Conservation (phyloP, 2,113 vertebrate species). For the Salminus brasiliensis region DNA sequence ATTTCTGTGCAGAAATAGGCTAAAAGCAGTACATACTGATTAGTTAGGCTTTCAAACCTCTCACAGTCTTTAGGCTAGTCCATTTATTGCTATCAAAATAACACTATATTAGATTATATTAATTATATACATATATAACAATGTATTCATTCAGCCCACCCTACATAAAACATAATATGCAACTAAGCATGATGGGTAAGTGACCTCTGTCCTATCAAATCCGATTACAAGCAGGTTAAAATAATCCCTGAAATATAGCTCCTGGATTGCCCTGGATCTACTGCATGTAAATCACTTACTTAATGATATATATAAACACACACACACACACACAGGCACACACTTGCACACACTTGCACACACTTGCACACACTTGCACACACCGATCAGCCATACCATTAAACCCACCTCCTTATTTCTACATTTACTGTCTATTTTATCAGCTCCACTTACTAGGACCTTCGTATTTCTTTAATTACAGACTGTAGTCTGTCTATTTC, state of each 20-base stretch:
- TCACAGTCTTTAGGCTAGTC: not conserved
- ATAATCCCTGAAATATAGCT: constrained; percentile 51
- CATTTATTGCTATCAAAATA: not conserved
- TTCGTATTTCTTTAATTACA: too few relatives aligned
- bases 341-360: too few relatives aligned
- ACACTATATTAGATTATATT: not conserved
- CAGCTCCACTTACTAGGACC: too few relatives aligned
- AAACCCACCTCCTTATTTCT: too few relatives aligned
- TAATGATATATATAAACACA: not conserved
- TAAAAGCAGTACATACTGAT: not conserved
- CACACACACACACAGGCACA: too few relatives aligned
- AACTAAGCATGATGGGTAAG: constrained; percentile 10
- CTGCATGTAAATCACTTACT: constrained; percentile 29
- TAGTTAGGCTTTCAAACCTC: not conserved
- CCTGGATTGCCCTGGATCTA: constrained; percentile 42
- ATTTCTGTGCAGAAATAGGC: too few relatives aligned
- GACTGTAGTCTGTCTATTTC: too few relatives aligned
- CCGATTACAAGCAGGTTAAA: constrained; percentile 52
- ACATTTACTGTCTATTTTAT: too few relatives aligned
- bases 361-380: too few relatives aligned
- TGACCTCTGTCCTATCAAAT: constrained; percentile 47
- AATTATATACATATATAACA: not conserved
- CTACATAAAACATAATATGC: constrained; percentile 11
- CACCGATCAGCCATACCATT: too few relatives aligned
- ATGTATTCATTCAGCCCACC: not conserved